Evolutionary conservation across 2,113 vertebrate genomes (phyloP), one percentile per base, ranked within the genome.

Genomic region (Plecturocebus donacophilus): DNA sequence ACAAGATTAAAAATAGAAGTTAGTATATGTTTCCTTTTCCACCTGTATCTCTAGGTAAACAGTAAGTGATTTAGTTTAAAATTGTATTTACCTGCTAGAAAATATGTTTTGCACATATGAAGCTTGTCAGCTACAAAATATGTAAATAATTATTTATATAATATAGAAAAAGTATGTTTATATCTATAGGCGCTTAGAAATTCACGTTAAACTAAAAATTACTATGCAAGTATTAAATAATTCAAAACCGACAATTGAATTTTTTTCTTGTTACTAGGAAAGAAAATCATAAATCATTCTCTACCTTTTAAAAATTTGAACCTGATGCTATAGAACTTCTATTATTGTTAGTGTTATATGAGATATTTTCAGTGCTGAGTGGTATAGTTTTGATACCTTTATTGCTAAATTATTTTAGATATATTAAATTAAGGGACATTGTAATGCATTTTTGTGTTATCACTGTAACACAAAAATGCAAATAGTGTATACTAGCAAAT

Each of bases 1-100:
- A 20, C 16, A 81, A 17, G 17, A 85, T 93, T 93, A 85, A 91
- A 90, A 97, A 93, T 61, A 81, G 52, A 47, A 66, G 38, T 66
- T n/a, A 54, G 38, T 42, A 23, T 66, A 4, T 70, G 66, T 49
- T 96, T 75, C 61, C 8, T 21, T 58, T 68, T 52, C 40, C 20
- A 70, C 25, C 12, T 97, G 23, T 83, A 32, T 93, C 25, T 96
- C 30, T 79, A 79, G 27, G 23, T 61, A 47, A 76, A 81, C 5
- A 87, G 64, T 49, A 87, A 76, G 61, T 82, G 47, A 70, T 88
- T 71, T 76, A 71, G 4, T 80, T 56, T 95, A 75, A 92, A 86
- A 19, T 13, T 38, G 21, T 73, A 79, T 80, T 75, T 66, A 66
- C 47, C n/a, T 68, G 87, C 23, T 38, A 80, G 76, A 80, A 87